phyloP scores from a whole-genome alignment of 2,113 vertebrate genomes.

The Cettia cetti region DNA sequence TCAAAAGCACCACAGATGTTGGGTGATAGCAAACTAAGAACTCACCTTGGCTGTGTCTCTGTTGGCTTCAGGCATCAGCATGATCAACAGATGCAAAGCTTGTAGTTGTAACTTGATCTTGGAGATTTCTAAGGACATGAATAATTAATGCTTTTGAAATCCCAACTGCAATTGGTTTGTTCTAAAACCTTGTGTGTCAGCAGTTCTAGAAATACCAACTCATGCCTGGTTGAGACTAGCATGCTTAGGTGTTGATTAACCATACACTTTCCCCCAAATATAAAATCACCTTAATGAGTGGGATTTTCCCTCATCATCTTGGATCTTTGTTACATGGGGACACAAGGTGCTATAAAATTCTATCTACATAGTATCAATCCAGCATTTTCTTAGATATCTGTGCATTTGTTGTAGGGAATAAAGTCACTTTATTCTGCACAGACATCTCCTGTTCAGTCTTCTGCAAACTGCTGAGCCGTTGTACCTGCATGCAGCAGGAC shows the following conservation, averaged over 20 bases:
- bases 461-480: background rate
- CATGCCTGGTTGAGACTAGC: background rate
- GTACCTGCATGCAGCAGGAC: background rate
- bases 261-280: background rate
- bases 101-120: conserved; percentile 88
- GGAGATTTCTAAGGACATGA: conserved; percentile 79
- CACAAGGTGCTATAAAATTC: background rate
- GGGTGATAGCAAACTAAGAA: background rate
- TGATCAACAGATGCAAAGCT: conserved; percentile 88
- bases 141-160: background rate
- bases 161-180: background rate
- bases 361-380: background rate
- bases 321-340: background rate
- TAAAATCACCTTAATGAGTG: background rate
- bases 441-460: background rate
- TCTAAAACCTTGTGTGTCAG: background rate
- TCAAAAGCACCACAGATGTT: background rate
- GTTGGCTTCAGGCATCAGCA: conserved; percentile 90
- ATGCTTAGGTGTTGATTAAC: background rate
- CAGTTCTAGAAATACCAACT: background rate
- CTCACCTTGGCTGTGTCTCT: conserved; percentile 89
- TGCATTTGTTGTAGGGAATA: background rate
- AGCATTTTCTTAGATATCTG: background rate
- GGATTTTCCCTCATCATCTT: background rate
- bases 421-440: background rate